phyloP scores from a whole-genome alignment of 1,140 invertebrate genomes.

The Diachasma alloeum region DNA sequence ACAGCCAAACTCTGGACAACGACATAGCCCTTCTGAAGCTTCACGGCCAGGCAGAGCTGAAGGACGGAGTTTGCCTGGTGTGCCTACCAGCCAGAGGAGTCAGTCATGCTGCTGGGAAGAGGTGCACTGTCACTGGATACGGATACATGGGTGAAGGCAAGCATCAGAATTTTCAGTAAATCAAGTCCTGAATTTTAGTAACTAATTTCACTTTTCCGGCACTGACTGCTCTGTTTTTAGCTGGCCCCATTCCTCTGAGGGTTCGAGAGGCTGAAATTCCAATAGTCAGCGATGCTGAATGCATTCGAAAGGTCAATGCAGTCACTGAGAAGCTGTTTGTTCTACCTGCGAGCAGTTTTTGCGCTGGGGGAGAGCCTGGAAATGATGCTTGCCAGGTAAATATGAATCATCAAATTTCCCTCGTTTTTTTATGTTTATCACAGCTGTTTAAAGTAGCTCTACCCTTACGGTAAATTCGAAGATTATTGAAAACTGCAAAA shows the following conservation, averaged over 20 bases:
- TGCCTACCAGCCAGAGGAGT: slow-evolving; percentile 89
- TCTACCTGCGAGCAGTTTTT: slow-evolving; percentile 90
- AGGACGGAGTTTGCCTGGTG: slow-evolving; percentile 83
- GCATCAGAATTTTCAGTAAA: not conserved
- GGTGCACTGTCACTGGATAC: slow-evolving; percentile 92
- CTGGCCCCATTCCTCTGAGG: slow-evolving; percentile 87
- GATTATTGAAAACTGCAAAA: too few species aligned
- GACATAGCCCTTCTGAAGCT: slow-evolving; percentile 94
- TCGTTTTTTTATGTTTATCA: too few species aligned
- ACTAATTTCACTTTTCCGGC: not conserved
- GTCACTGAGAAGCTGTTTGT: slow-evolving; percentile 95
- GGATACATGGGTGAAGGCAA: slow-evolving; percentile 94
- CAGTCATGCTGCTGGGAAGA: slow-evolving; percentile 84
- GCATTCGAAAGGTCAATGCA: slow-evolving; percentile 89
- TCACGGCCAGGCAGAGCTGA: slow-evolving; percentile 87
- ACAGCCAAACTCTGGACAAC: slow-evolving; percentile 94
- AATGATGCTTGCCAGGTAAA: slow-evolving; percentile 91
- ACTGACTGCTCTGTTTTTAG: slow-evolving; percentile 61
- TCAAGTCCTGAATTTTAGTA: too few species aligned
- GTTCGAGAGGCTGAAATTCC: slow-evolving; percentile 91
- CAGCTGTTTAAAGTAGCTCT: too few species aligned
- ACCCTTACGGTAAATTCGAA: too few species aligned
- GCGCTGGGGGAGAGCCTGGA: slow-evolving; percentile 89
- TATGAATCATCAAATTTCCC: too few species aligned
- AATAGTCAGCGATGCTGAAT: slow-evolving; percentile 91